These are phyloP conservation scores for Pyrrhosoma nymphula DNA, from an alignment of 2,888 invertebrate genomes.

Conservation along the genomic window DNA sequence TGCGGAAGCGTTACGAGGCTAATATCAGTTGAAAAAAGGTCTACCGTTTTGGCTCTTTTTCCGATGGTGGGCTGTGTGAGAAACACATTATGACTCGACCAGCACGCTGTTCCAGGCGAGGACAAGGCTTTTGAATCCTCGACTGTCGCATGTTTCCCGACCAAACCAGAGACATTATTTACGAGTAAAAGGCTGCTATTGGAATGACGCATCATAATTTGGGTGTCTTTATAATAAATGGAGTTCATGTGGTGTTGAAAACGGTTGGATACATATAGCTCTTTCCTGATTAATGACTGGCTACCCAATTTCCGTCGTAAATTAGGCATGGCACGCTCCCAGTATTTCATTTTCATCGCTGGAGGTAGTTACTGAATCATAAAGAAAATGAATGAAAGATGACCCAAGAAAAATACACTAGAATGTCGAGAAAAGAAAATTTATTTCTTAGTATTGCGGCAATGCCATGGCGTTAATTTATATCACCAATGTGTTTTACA, in stretches of 20 bases:
- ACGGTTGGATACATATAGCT: not conserved
- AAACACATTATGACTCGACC: no score
- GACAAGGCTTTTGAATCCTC: not conserved
- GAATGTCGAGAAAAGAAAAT: no score
- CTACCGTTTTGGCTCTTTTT: no score
- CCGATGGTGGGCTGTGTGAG: no score
- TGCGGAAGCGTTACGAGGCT: no score
- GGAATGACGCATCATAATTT: not conserved
- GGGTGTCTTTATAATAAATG: not conserved
- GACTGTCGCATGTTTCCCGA: not conserved
- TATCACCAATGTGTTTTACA: no score
- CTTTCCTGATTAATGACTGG: not conserved
- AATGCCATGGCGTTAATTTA: no score
- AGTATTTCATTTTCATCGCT: not conserved
- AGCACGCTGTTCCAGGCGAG: not conserved
- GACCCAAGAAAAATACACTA: no score
- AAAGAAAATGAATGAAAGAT: no score
- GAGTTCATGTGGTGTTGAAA: not conserved
- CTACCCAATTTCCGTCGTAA: not conserved
- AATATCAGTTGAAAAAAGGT: no score
- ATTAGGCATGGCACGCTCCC: not conserved
- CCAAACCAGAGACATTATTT: not conserved
- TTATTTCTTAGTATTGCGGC: no score
- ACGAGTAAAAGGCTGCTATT: not conserved
- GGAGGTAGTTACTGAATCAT: no score